Base-by-base conservation (phyloP, 2,888 invertebrate species). In the Campaea margaritaria region DNA sequence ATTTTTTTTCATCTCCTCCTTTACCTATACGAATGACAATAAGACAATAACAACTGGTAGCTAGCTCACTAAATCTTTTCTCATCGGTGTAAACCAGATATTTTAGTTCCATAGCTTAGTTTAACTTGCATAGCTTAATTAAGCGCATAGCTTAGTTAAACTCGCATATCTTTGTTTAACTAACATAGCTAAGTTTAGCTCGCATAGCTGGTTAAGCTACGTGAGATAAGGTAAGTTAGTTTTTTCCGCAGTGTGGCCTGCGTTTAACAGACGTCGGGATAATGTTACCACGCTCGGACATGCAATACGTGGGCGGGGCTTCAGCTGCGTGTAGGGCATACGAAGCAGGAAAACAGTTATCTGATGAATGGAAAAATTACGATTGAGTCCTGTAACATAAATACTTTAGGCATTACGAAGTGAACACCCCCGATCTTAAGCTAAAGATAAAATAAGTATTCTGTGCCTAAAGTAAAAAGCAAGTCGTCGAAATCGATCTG, bases 361-460 rank as follows among this genome's bases (percentile, higher is more conserved):
- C 28, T 42, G 54, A 46, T 58, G 49, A 55, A 60, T 55, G 55
- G 60, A 51, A 59, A 58, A 60, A 36, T 59, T 55, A 54, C 45
- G 54, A 59, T 12, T 34, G 46, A 53, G 48, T 34, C 54, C 38
- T 54, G 54, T 34, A 55, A 54, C 39, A 42, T 42, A 38, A 38
- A 52, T 58, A 41, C 58, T 7, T 50, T 12, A 5, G 14, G 38
- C 52, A 47, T 52, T 42, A 16, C 46, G 13, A 38, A 39, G 28
- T 15, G 28, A 49, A 39, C 10, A 31, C 12, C 34, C 16, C 28
- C 48, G 44, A 55, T 48, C 47, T 42, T 12, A 31, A 2, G 39
- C 14, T 44, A 28, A 36, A 14, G 42, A n/a, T 4, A n/a, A 1
- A 36, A n/a, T 36, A 36, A 5, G 21, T 36, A 36, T 31, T 9